Evolutionary conservation across 35 echinoderm and acorn worm species (phyloP).

Genomic region (Lytechinus pictus): DNA sequence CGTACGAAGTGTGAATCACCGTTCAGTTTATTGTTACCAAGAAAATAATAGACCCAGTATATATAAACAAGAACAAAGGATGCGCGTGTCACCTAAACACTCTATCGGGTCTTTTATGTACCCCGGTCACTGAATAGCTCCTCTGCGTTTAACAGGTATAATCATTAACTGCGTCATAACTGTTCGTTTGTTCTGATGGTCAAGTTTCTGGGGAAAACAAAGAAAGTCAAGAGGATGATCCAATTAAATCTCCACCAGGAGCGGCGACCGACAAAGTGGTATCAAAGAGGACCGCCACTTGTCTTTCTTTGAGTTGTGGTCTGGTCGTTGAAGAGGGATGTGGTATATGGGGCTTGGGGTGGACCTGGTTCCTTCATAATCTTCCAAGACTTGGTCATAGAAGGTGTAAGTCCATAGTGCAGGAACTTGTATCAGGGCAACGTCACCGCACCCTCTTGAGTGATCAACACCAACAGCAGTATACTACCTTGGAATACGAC

Average conservation of each 20-base stretch:
- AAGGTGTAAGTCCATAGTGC: background rate
- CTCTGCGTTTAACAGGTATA: background rate
- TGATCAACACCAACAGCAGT: background rate
- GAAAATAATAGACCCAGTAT: slow-evolving; percentile 7
- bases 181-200: background rate
- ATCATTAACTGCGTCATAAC: slow-evolving; percentile 33
- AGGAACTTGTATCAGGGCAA: background rate
- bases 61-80: slow-evolving; percentile 22
- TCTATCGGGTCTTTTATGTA: background rate
- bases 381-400: background rate
- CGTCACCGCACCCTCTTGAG: background rate
- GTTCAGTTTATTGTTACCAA: slow-evolving; percentile 5
- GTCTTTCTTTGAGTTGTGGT: background rate
- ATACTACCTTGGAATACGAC: background rate
- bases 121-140: background rate
- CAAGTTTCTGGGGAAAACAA: background rate
- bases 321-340: background rate
- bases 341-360: background rate
- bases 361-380: background rate
- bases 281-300: background rate
- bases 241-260: slow-evolving; percentile 31
- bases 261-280: slow-evolving; percentile 9
- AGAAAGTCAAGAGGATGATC: slow-evolving; percentile 11
- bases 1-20: background rate
- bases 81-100: background rate